Evolutionary conservation across 2,888 invertebrate genomes (phyloP).

Genomic region (Cheilosia vernalis): DNA sequence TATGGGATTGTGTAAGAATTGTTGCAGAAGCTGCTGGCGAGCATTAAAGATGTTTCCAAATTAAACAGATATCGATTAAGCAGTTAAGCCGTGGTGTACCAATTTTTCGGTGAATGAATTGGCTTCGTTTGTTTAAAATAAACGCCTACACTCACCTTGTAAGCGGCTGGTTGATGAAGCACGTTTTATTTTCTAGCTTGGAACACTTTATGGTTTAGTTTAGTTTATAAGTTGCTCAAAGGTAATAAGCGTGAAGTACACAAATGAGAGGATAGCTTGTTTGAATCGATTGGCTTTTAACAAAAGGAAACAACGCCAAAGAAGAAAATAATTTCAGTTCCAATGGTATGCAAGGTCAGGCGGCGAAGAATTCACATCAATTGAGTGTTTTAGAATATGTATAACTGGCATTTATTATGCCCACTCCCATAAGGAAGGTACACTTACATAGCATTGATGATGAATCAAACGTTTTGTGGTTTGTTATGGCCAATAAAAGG

Average conservation of each 20-base stretch:
- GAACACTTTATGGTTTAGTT: slow-evolving; percentile 5
- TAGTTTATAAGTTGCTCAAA: neutral
- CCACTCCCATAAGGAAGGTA: neutral
- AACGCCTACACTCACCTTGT: neutral
- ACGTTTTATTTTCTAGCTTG: neutral
- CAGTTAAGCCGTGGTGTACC: neutral
- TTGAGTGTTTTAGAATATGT: neutral
- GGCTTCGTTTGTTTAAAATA: too few species aligned
- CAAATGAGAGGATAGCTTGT: neutral
- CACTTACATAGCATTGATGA: neutral
- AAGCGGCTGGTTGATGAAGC: neutral
- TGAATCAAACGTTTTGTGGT: neutral
- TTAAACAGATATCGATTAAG: neutral
- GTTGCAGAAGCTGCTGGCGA: slow-evolving; percentile 1
- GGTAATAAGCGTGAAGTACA: neutral
- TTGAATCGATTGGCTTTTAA: slow-evolving; percentile 3
- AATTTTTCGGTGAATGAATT: neutral
- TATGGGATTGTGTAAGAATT: slow-evolving; percentile 19
- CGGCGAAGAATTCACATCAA: slow-evolving; percentile 1
- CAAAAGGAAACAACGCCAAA: slow-evolving; percentile 19
- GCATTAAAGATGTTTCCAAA: neutral
- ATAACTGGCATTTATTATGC: neutral
- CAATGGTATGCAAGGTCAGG: slow-evolving; percentile 14
- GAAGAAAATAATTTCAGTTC: neutral
- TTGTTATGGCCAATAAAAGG: neutral